Percentiles rank a stretch among this genome's conserved stretches.
phyloP scores from a whole-genome alignment of 1,140 invertebrate species.

The Homarus americanus region DNA sequence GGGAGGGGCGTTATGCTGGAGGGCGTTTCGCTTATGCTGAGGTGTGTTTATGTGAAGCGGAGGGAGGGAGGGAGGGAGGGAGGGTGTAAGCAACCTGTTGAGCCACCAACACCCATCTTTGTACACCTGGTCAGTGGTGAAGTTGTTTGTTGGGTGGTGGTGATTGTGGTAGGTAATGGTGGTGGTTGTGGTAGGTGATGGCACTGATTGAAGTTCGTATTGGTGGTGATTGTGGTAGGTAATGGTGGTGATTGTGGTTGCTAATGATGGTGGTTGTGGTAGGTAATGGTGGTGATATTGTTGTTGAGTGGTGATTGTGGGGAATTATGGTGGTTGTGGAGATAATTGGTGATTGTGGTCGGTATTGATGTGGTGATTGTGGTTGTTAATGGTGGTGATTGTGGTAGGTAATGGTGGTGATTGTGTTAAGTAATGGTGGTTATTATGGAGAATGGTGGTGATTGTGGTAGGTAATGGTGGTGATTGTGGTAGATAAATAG shows the following conservation, averaged over 20 bases:
- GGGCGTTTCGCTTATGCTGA: not conserved
- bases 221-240: not conserved
- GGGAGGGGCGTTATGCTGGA: not conserved
- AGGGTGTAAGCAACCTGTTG: too few relatives aligned
- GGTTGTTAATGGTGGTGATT: not conserved
- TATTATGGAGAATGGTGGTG: not conserved
- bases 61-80: not conserved
- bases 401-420: not conserved
- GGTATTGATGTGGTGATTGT: not conserved
- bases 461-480: not conserved
- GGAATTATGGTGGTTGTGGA: not conserved
- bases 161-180: not conserved
- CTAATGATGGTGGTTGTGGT: not conserved
- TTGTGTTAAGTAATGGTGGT: not conserved
- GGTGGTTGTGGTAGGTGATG: not conserved
- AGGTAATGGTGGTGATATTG: not conserved
- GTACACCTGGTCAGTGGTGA: too few relatives aligned
- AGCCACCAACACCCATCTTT: too few relatives aligned
- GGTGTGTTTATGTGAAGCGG: not conserved
- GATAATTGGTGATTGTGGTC: not conserved
- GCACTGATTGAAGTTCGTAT: not conserved
- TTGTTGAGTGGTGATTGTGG: not conserved
- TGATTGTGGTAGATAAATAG: not conserved
- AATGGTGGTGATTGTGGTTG: not conserved
- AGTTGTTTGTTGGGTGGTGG: not conserved